Conservation (phyloP, 2,888 invertebrate species). For the Apodemia hepburni region DNA sequence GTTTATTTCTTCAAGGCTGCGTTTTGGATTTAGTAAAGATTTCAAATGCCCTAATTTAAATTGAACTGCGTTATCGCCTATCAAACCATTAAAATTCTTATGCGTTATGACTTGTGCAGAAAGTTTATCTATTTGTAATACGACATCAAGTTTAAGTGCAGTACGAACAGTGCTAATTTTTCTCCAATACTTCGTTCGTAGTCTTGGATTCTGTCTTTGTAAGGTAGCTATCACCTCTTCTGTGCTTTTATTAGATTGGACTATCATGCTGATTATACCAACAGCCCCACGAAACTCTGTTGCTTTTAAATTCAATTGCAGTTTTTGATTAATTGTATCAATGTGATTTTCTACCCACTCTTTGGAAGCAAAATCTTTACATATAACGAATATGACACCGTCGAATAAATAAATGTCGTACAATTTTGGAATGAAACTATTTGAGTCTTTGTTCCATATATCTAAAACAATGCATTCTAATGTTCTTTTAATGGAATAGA, state of each 20-base stretch:
- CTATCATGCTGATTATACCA: slow-evolving; percentile 60
- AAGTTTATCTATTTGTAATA: slow-evolving; percentile 64
- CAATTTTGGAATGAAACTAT: slow-evolving; percentile 47
- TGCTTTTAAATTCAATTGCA: slow-evolving; percentile 49
- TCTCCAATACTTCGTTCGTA: slow-evolving; percentile 66
- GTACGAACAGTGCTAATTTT: slow-evolving; percentile 54
- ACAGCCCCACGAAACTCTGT: slow-evolving; percentile 71
- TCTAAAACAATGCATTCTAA: slow-evolving; percentile 52
- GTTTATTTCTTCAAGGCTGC: slow-evolving; percentile 45
- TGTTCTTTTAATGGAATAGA: slow-evolving; percentile 51
- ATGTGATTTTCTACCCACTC: slow-evolving; percentile 52
- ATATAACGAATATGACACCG: slow-evolving; percentile 67
- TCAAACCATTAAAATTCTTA: slow-evolving; percentile 47
- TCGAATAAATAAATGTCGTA: slow-evolving; percentile 68
- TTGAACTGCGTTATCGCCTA: slow-evolving; percentile 44
- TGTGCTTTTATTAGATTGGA: slow-evolving; percentile 47
- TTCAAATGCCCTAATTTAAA: slow-evolving; percentile 63
- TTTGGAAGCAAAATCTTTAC: slow-evolving; percentile 48
- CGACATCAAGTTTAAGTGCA: slow-evolving; percentile 51
- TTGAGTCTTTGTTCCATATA: slow-evolving; percentile 35
- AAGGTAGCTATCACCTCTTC: slow-evolving; percentile 53
- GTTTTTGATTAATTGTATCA: slow-evolving; percentile 39
- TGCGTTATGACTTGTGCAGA: slow-evolving; percentile 62
- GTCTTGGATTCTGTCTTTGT: slow-evolving; percentile 57
- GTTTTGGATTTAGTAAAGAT: slow-evolving; percentile 52